Evolutionary conservation across 2,888 invertebrate genomes (phyloP).

Genomic region (Steinernema scapterisci): DNA sequence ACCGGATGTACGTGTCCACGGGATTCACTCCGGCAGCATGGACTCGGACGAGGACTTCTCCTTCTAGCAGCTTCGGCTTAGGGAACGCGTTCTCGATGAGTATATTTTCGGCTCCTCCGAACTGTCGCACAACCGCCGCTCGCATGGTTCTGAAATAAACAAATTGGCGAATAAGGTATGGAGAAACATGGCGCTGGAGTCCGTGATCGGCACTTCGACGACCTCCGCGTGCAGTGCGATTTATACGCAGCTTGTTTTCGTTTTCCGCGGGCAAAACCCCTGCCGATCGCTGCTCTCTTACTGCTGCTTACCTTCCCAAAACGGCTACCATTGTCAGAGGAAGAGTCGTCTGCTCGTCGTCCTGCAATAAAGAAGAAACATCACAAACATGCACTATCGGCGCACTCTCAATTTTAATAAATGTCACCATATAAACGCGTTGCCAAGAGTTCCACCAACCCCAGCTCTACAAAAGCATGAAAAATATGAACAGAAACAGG

Average conservation of each 20-base stretch:
- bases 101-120: constrained; percentile 50
- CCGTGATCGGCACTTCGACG: background rate
- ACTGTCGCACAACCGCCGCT: constrained; percentile 49
- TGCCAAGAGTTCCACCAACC: too few species aligned
- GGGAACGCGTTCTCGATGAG: constrained; percentile 36
- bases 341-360: background rate
- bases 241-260: constrained; percentile 26
- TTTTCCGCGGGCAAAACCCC: background rate
- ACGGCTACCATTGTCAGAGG: background rate
- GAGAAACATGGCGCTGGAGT: background rate
- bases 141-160: constrained; percentile 43
- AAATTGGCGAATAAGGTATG: background rate
- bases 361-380: background rate
- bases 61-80: constrained; percentile 34
- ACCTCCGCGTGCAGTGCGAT: background rate
- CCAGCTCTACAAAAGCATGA: too few species aligned
- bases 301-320: constrained; percentile 16
- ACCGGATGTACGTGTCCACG: constrained; percentile 73
- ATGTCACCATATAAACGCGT: too few species aligned
- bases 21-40: constrained; percentile 73
- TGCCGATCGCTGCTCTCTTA: background rate
- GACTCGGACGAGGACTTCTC: constrained; percentile 71
- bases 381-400: background rate
- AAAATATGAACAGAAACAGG: too few species aligned
- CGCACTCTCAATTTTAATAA: background rate